Evolutionary conservation across 2,113 vertebrate genomes (phyloP).

Genomic region (Archilochus colubris): DNA sequence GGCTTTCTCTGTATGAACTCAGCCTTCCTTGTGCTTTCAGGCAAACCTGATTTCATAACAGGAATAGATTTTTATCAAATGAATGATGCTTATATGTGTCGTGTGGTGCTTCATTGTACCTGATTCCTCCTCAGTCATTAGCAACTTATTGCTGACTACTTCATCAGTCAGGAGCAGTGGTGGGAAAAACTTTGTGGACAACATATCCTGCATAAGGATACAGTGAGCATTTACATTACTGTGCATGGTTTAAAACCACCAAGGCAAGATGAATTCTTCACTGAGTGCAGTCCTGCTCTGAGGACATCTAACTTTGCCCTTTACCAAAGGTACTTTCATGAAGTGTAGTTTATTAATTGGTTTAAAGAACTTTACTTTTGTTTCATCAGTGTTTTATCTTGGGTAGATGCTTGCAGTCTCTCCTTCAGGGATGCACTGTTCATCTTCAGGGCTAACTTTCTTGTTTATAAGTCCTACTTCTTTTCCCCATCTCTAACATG

Average conservation of each 20-base stretch:
- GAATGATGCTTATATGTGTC: neutral
- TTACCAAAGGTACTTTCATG: slow-evolving; percentile 4
- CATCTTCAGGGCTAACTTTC: neutral
- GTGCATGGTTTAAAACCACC: neutral
- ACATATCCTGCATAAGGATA: neutral
- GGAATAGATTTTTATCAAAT: neutral
- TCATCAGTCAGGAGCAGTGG: neutral
- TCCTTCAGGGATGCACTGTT: neutral
- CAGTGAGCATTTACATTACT: neutral
- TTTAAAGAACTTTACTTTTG: slow-evolving; percentile 9
- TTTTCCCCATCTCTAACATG: neutral
- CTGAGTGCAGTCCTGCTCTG: neutral
- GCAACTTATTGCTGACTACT: neutral
- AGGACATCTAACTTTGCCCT: neutral
- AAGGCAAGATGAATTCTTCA: neutral
- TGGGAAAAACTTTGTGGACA: neutral
- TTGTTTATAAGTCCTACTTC: neutral
- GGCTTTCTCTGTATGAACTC: neutral
- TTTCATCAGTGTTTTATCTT: neutral
- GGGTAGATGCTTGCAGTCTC: neutral
- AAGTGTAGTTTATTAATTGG: slow-evolving; percentile 27
- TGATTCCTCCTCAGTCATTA: neutral
- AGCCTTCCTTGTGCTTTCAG: slow-evolving; percentile 17
- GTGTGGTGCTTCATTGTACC: neutral
- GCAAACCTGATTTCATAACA: neutral